Base-by-base conservation (phyloP, 1,140 invertebrate genomes). In the Coelopa frigida region DNA sequence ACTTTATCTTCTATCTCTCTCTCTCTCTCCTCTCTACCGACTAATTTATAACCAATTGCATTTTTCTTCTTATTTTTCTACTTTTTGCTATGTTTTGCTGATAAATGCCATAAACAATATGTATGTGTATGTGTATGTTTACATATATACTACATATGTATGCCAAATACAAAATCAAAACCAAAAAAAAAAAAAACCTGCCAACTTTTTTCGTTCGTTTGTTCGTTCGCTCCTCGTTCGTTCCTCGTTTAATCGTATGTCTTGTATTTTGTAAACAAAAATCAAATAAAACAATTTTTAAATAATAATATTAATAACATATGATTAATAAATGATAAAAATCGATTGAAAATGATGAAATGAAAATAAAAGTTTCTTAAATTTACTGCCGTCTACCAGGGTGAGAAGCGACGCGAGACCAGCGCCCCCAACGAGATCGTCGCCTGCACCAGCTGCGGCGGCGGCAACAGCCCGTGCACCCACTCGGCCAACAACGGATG, bases 401-500 rank as follows among this genome's bases (percentile, higher is more conserved):
- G 81, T 60, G 82, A 87, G 70, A 88, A 87, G 75, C 86, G 86
- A 70, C 75, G 83, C 49, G 85, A 87, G 54, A 75, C 79, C 54
- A 78, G 71, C 55, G 81, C 75, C 53, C 75, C 82, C 21, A 86
- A 85, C 54, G 86, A 89, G 58, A 82, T 89, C 44, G 82, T 88
- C 32, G 79, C 83, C 14, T 89, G 87, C 66, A 84, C 85, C 41
- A 82, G 81, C 50, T 89, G 86, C 61, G 81, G 83, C 26, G 75
- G 75, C 27, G 73, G 76, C 37, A 82, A 84, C 48, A 86, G 84
- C 63, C 81, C 85, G 31, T 89, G 86, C 60, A 89, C 84, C 22
- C 86, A 89, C 68, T 81, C 85, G 12, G 78, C 85, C n/a, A 89
- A 85, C 57, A 89, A 90, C 61, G 85, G 86, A 55, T 88, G 85